Evolutionary conservation across 2,888 invertebrate genomes (phyloP).

Genomic region (Epinotia bilunana): DNA sequence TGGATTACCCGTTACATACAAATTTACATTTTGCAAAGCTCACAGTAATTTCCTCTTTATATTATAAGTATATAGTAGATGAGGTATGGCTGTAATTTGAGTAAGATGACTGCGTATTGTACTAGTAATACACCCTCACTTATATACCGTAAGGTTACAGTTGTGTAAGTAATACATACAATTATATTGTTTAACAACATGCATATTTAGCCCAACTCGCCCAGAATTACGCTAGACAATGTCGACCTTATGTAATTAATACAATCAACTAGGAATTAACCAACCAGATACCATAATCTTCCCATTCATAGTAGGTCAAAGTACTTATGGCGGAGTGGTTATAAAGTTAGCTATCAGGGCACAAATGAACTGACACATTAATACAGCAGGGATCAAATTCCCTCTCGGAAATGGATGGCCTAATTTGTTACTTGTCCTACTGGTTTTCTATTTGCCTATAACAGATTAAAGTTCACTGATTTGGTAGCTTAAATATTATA

Average conservation of each 20-base stretch:
- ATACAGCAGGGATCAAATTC: constrained; percentile 38
- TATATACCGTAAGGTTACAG: no score
- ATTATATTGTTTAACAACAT: background rate
- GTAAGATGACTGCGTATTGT: no score
- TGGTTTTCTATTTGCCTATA: constrained; percentile 24
- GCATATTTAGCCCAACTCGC: background rate
- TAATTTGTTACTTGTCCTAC: constrained; percentile 45
- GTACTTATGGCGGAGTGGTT: constrained; percentile 31
- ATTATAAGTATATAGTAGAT: no score
- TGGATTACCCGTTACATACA: no score
- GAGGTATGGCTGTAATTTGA: no score
- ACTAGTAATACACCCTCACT: no score
- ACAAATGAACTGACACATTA: constrained; percentile 35
- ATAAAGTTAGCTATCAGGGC: constrained; percentile 30
- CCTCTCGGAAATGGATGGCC: constrained; percentile 49
- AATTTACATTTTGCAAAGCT: no score
- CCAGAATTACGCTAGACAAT: constrained; percentile 14
- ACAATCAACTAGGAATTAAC: constrained; percentile 23
- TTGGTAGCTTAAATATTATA: background rate
- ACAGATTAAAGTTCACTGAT: background rate
- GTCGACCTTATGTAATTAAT: constrained; percentile 15
- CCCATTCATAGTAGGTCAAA: constrained; percentile 24
- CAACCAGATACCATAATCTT: constrained; percentile 27
- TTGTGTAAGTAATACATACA: background rate
- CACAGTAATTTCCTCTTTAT: no score